Evolutionary conservation across 2,113 vertebrate species (phyloP), one percentile per base, ranked within the genome.

Genomic region (Rhea americana): DNA sequence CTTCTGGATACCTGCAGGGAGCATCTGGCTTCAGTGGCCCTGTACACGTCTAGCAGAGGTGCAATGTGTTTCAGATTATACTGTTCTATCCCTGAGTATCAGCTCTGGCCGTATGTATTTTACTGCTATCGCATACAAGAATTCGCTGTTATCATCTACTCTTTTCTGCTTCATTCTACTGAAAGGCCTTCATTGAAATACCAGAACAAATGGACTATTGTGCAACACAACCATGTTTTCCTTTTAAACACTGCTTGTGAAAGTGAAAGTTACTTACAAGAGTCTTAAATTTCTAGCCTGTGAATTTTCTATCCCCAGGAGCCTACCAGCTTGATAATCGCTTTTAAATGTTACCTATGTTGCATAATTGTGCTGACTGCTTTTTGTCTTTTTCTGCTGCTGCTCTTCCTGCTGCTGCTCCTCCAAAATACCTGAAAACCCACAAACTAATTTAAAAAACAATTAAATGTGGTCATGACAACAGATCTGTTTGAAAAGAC

Each of bases 401-500:
- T 11, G 13, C 28, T 28, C 63, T 71, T 30, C 41, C 68, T 21
- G 9, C 70, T 39, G 37, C 71, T 11, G 51, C 81, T 66, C 50
- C 82, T 62, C n/a, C n/a, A 3, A 24, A 78, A 25, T 2, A 71
- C 90, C 83, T n/a, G 45, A 21, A 13, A 19, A 35, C 9, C 43
- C 53, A 6, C 4, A 0, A 37, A 11, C 2, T 26, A 1, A 16
- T 11, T 32, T 19, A 11, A 48, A 62, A 74, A 22, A 11, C 30
- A 2, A 3, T 7, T 4, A 2, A 8, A 62, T 35, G 28, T 0
- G 13, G 5, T 26, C 21, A 1, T 0, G n/a, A 8, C 18, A 10
- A 5, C 24, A 28, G 7, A 32, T 47, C 7, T 25, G 10, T 53
- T 17, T 43, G 45, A 20, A 24, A 67, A 67, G 37, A 41, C 32